A percentile compares a stretch with the other conserved stretches of the same genome.
Conservation (phyloP, 2,888 invertebrate genomes). For the Octodonta nipae region DNA sequence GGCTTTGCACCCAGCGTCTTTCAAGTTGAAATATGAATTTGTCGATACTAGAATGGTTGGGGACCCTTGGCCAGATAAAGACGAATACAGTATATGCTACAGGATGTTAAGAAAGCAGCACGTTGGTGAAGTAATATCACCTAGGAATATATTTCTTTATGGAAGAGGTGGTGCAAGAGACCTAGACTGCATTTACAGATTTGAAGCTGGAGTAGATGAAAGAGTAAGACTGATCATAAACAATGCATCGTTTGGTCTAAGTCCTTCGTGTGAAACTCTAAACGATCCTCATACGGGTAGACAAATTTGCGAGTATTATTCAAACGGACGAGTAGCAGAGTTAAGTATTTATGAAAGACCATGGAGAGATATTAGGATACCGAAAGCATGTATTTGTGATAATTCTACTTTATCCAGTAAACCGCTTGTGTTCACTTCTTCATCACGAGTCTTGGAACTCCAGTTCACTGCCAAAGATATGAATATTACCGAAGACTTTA, state of each 20-base stretch:
- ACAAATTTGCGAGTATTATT: slow-evolving; percentile 40
- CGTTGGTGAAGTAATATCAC: slow-evolving; percentile 50
- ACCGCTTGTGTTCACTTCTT: slow-evolving; percentile 50
- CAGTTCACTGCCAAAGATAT: slow-evolving; percentile 61
- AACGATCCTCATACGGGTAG: slow-evolving; percentile 60
- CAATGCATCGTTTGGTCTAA: slow-evolving; percentile 60
- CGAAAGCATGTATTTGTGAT: slow-evolving; percentile 69
- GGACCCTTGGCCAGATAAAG: slow-evolving; percentile 41
- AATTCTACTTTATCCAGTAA: slow-evolving; percentile 47
- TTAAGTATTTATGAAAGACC: slow-evolving; percentile 54
- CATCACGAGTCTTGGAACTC: slow-evolving; percentile 58
- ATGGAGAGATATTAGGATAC: slow-evolving; percentile 57
- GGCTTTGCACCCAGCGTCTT: slow-evolving; percentile 63
- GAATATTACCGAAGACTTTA: slow-evolving; percentile 67
- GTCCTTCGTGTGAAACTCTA: slow-evolving; percentile 52
- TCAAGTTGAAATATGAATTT: slow-evolving; percentile 67
- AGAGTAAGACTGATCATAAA: slow-evolving; percentile 52
- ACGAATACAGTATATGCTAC: slow-evolving; percentile 38
- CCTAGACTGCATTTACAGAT: slow-evolving; percentile 63
- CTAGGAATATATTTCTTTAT: slow-evolving; percentile 65
- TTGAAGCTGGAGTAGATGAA: slow-evolving; percentile 39
- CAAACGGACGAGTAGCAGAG: slow-evolving; percentile 36
- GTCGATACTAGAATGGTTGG: slow-evolving; percentile 55
- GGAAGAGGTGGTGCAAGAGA: slow-evolving; percentile 70
- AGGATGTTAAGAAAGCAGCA: slow-evolving; percentile 51